Evolutionary conservation across 2,888 invertebrate species (phyloP), one percentile per base, ranked within the genome.

Genomic region (Malacosoma neustria): DNA sequence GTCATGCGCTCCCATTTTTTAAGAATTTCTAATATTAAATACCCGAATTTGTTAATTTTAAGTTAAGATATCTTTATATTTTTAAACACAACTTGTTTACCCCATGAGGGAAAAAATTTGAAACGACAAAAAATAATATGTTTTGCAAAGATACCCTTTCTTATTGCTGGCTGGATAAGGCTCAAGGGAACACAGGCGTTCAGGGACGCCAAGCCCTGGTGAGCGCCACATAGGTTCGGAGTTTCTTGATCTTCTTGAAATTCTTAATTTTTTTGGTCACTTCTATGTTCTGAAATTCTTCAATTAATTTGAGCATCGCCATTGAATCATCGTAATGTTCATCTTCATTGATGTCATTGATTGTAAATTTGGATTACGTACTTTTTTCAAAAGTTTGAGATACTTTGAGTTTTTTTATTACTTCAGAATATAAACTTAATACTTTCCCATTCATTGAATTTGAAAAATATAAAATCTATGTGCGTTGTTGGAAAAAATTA

Each of bases 181-280:
- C 82, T 84, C 81, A 87, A 80, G 72, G 80, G 85, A 73, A 84
- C 85, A 61, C 81, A 79, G 74, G 86, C 82, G 74, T 80, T 76
- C 79, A 84, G 85, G 85, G 86, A 87, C 81, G 76, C 86, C 61
- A 86, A 82, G 81, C 87, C 87, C 84, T 87, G 87, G 87, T 87
- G 87, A 87, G 87, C 84, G 77, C 85, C 80, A 72, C 72, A 71
- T 85, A 85, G 84, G 85, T 85, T 85, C 82, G 84, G 67, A 80
- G 58, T 81, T 80, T 81, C 77, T 22, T 22, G 6, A 22, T 4
- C 81, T 85, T 82, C 66, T 79, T 72, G 77, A 66, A 70, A 54
- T 66, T 59, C 60, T 56, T 61, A 58, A 69, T 61, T 64, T 67
- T 63, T n/a, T n/a, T n/a, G n/a, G n/a, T n/a, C n/a, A n/a, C n/a